These are phyloP conservation scores for Oikopleura albicans DNA, from an alignment of 23 tunicate genomes.

Conservation along the genomic window DNA sequence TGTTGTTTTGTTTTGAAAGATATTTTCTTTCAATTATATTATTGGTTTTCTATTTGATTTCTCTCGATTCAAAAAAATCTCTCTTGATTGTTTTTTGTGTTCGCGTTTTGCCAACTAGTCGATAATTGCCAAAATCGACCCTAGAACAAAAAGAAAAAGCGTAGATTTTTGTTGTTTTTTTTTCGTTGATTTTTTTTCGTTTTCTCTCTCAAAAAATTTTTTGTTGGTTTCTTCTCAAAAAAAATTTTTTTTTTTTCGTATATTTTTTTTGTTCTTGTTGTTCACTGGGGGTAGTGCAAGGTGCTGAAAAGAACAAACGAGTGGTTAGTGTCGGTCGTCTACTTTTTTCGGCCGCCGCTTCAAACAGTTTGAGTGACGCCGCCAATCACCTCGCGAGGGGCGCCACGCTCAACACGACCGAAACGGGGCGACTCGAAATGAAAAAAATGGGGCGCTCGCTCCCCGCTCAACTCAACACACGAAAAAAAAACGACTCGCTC, in stretches of 20 bases:
- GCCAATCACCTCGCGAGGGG: neutral
- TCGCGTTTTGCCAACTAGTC: neutral
- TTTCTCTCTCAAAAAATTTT: too few relatives aligned
- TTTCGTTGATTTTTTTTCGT: too few relatives aligned
- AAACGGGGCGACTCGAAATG: too few relatives aligned
- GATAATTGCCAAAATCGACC: too few relatives aligned
- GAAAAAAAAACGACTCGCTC: too few relatives aligned
- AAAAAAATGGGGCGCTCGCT: too few relatives aligned
- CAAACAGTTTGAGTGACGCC: neutral
- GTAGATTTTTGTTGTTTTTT: neutral
- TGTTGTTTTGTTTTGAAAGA: neutral
- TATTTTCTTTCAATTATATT: neutral
- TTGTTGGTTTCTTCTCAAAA: too few relatives aligned
- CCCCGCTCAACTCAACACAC: too few relatives aligned
- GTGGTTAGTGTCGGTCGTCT: conserved; percentile 3
- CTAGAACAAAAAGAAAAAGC: too few relatives aligned
- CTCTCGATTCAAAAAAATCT: neutral
- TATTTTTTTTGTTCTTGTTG: too few relatives aligned
- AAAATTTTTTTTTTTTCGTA: too few relatives aligned
- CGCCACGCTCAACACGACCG: too few relatives aligned
- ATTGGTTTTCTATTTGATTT: neutral
- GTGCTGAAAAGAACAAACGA: conserved; percentile 18
- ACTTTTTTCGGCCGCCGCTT: conserved; percentile 2
- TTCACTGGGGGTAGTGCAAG: neutral
- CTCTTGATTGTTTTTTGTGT: neutral